Percentiles rank a stretch among this genome's conserved stretches.
Evolutionary conservation across 1,140 invertebrate species (phyloP).

Genomic region (Hylaeus volcanicus): DNA sequence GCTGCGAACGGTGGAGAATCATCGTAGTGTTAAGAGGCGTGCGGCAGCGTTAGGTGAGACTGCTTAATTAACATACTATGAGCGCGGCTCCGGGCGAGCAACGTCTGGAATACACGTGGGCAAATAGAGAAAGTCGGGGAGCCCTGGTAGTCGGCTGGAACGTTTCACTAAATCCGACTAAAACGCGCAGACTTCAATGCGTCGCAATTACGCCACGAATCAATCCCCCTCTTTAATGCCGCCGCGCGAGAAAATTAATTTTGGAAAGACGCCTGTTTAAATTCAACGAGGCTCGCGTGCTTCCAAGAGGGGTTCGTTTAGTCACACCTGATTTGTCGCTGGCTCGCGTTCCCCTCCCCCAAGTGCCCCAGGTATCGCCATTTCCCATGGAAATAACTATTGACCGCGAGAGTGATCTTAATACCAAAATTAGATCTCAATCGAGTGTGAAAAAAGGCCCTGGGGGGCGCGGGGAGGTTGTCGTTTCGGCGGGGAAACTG

Average conservation of each 20-base stretch:
- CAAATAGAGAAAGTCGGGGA: constrained; percentile 23
- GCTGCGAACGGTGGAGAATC: constrained; percentile 23
- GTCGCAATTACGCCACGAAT: constrained; percentile 1
- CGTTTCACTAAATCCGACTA: neutral
- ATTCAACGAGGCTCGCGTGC: constrained; percentile 19
- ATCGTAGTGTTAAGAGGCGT: constrained; percentile 8
- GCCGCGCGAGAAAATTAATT: constrained; percentile 21
- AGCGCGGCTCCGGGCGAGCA: constrained; percentile 9
- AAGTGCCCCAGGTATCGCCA: constrained; percentile 12
- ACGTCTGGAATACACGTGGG: constrained; percentile 15
- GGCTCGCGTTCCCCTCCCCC: constrained; percentile 19
- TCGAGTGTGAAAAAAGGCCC: constrained; percentile 34
- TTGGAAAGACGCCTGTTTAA: constrained; percentile 19
- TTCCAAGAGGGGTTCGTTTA: constrained; percentile 9
- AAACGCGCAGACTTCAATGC: neutral
- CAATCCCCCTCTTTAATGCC: neutral
- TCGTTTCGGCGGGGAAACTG: neutral
- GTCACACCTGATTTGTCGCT: constrained; percentile 32
- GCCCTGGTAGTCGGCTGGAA: neutral
- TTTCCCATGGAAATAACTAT: constrained; percentile 5
- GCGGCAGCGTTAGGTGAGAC: constrained; percentile 23
- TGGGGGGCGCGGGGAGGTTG: neutral
- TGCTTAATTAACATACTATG: constrained; percentile 44
- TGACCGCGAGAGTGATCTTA: constrained; percentile 20
- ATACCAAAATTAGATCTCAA: constrained; percentile 42